phyloP scores from a whole-genome alignment of 1,140 invertebrate genomes.

The Lysiphlebus fabarum region DNA sequence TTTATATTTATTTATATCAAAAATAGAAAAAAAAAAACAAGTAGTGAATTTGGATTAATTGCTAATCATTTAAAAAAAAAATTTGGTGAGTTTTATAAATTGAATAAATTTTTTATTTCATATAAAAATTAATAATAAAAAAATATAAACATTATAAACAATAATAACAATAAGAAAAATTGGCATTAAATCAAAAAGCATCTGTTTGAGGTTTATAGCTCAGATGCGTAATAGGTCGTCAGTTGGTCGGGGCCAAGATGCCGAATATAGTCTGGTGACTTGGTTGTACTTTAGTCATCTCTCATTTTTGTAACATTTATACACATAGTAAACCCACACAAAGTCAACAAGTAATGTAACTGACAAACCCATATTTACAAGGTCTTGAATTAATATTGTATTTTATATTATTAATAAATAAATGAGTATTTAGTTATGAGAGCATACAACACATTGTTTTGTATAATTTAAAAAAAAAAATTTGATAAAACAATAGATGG shows the following conservation, averaged over 20 bases:
- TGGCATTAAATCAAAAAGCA: conserved; percentile 25
- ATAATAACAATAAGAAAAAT: not conserved
- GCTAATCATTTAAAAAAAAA: too few species aligned
- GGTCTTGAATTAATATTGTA: not conserved
- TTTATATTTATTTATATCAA: too few species aligned
- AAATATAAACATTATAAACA: too few species aligned
- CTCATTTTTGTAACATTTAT: conserved; percentile 5
- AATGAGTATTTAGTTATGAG: too few species aligned
- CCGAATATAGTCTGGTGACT: conserved; percentile 29
- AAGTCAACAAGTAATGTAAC: conserved; percentile 13
- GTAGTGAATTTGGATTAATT: too few species aligned
- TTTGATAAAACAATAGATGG: too few species aligned
- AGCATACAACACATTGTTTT: too few species aligned
- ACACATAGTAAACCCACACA: conserved; percentile 7
- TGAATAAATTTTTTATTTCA: too few species aligned
- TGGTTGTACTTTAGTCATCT: conserved; percentile 27
- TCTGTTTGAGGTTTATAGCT: conserved; percentile 25
- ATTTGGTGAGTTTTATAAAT: too few species aligned
- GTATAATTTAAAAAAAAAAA: too few species aligned
- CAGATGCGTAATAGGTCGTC: conserved; percentile 1
- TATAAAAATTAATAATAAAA: too few species aligned
- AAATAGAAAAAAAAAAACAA: too few species aligned
- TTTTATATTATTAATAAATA: not conserved
- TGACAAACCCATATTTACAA: conserved; percentile 26
- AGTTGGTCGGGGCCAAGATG: conserved; percentile 11